Evolutionary conservation across 2,888 invertebrate genomes (phyloP), one percentile per base, ranked within the genome.

Genomic region (Prosapia bicincta): DNA sequence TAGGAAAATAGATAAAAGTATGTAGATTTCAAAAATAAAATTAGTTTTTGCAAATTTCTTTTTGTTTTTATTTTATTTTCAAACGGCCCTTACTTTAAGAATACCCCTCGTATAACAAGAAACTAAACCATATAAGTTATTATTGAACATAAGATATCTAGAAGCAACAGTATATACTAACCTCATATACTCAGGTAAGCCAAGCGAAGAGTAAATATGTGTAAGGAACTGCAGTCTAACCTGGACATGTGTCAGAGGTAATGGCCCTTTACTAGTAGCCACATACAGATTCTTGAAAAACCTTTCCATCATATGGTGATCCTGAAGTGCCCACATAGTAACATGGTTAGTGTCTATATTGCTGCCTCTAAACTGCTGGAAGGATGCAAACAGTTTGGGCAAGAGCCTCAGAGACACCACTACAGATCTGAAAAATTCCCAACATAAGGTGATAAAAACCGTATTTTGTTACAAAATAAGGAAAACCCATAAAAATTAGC

Each of bases 321-420:
- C 95, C 66, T 92, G 90, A 83, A 97, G 97, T 5, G 97, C 97
- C 97, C 97, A 97, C 86, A 95, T 91, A 2, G 96, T 96, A 81
- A 90, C 91, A 84, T 92, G 91, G 85, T 95, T 95, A 83, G 94
- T 94, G 83, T 95, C 95, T 86, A 93, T 90, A 83, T 95, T 95
- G 85, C 93, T 90, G 28, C 94, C 93, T 0, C 96, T 90, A 81
- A 95, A 91, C 83, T 95, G 95, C 86, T 95, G 94, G 85, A 96
- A 96, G 15, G 97, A 97, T 3, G 94, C 94, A 82, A 98, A 90
- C 69, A 98, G 85, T 84, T 97, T 97, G 15, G 97, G 97, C 77
- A 98, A 85, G 75, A 98, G 86, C 74, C 97, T 89, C 79, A 98
- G 86, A 3, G 97, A 96, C 0, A 97, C 93, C 9, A 97, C 93